These are phyloP conservation scores for Rhogogaster chlorosoma DNA, from an alignment of 2,888 invertebrate genomes.

Conservation along the genomic window DNA sequence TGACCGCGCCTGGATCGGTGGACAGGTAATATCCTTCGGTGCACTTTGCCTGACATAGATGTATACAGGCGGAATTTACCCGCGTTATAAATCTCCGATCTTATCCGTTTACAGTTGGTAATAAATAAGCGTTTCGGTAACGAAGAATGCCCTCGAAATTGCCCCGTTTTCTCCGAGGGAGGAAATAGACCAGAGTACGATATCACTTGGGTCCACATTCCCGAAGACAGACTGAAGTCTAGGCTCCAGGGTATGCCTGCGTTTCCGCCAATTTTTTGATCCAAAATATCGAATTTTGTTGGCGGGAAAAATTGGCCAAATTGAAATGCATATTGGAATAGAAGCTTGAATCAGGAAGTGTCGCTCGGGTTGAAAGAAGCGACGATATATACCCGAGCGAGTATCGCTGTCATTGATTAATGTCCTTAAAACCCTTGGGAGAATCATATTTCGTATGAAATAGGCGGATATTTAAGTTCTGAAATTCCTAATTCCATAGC, in stretches of 20 bases:
- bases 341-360: background rate
- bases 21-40: background rate
- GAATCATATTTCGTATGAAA: background rate
- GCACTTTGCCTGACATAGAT: background rate
- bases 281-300: background rate
- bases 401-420: background rate
- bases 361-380: background rate
- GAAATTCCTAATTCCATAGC: slow-evolving; percentile 14
- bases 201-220: no score
- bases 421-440: background rate
- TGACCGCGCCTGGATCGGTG: background rate
- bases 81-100: no score
- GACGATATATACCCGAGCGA: background rate
- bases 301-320: background rate
- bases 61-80: no score
- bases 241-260: no score
- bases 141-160: no score
- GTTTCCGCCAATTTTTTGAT: background rate
- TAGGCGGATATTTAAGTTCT: background rate
- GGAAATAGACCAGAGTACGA: no score
- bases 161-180: no score
- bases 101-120: no score
- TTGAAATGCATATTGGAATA: background rate
- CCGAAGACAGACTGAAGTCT: no score
- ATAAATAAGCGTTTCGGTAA: no score